Evolutionary conservation across 2,113 vertebrate genomes (phyloP).

Genomic region (Oryzias celebensis): DNA sequence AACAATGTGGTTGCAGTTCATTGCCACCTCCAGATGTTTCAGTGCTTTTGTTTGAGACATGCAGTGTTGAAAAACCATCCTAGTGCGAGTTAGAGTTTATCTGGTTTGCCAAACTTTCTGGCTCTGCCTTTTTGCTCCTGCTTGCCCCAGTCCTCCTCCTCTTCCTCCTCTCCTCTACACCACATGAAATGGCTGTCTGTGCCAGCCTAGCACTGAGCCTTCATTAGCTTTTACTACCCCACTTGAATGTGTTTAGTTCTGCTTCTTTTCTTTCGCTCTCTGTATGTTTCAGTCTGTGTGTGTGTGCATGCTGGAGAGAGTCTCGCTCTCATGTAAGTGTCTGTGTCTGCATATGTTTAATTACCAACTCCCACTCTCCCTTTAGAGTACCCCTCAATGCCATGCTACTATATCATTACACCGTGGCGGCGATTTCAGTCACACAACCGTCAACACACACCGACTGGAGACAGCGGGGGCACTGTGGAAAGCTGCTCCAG

Average conservation of each 20-base stretch:
- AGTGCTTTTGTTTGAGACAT: constrained; percentile 55
- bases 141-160: constrained; percentile 53
- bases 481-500: constrained; percentile 32
- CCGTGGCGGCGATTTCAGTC: constrained; percentile 65
- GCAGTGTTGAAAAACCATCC: constrained; percentile 50
- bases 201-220: constrained; percentile 75
- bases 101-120: constrained; percentile 58
- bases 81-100: constrained; percentile 63
- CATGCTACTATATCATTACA: constrained; percentile 76
- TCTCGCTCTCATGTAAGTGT: constrained; percentile 50
- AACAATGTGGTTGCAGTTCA: constrained; percentile 21
- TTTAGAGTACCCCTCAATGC: constrained; percentile 64
- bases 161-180: constrained; percentile 56
- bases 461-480: constrained; percentile 53
- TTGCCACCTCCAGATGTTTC: constrained; percentile 39
- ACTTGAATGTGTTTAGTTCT: constrained; percentile 75
- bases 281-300: constrained; percentile 28
- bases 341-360: constrained; percentile 76
- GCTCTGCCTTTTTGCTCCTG: constrained; percentile 58
- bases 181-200: constrained; percentile 78
- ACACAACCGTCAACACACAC: constrained; percentile 36
- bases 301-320: constrained; percentile 31
- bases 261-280: constrained; percentile 56
- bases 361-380: constrained; percentile 66
- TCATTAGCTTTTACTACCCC: constrained; percentile 81